Evolutionary conservation across 2,113 vertebrate genomes (phyloP), one percentile per base, ranked within the genome.

Genomic region (Paraplagusia blochii): DNA sequence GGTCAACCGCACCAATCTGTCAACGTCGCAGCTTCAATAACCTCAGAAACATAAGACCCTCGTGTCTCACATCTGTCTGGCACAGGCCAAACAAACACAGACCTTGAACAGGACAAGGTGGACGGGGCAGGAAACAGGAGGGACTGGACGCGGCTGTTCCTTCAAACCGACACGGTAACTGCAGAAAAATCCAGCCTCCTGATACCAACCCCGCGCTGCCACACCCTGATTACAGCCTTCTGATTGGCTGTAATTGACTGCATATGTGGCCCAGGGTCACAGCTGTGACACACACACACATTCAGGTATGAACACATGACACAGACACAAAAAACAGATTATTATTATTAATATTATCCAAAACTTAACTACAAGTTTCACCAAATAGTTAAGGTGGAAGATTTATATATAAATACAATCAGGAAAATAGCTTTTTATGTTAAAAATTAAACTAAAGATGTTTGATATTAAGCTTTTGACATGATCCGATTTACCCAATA

Each of bases 161-260:
- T n/a, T 82, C 69, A 71, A 50, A 33, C 49, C 77, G 79, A 86
- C 80, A 82, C 61, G 71, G 76, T 87, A 87, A 87, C 87, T 82
- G 85, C 9, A 53, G 75, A 54, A 69, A 76, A 68, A 72, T 35
- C 56, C 65, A 46, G 35, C 11, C 29, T 22, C 10, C 73, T 66
- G 62, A 71, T 63, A 59, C 62, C 50, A 44, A 51, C 58, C 38
- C 52, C 34, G 42, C 38, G 13, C 10, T 13, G 55, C 83, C 80
- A 73, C 77, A 49, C 76, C 77, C 75, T 82, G 72, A 90, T 84
- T 87, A 88, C 74, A 85, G 82, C 74, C 70, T 81, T 72, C 74
- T 88, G 87, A 91, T 90, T 90, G 86, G 78, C 69, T 22, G 74
- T 90, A 90, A 90, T 85, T 87, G 69, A 65, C 83, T 78, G 60